Percentiles rank a stretch among this genome's conserved stretches.
Conservation (phyloP, 2,888 invertebrate genomes). For the Dasypolia templi region DNA sequence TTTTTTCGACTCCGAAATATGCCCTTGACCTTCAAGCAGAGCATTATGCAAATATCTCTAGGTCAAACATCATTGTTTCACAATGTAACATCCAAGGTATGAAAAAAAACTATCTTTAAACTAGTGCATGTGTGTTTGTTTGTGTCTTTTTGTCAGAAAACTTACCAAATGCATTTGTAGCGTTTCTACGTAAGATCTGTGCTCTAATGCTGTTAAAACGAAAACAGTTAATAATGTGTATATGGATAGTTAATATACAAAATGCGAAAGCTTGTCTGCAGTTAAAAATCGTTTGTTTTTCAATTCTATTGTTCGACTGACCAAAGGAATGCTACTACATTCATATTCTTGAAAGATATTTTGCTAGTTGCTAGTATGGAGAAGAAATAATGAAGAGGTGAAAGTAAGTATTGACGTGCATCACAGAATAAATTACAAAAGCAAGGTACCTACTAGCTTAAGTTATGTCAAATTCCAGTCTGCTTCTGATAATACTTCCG, state of each 20-base stretch:
- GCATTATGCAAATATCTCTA: conserved; percentile 43
- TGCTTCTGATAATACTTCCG: neutral
- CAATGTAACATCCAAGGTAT: conserved; percentile 14
- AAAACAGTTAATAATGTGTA: neutral
- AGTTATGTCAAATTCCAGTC: neutral
- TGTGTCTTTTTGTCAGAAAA: neutral
- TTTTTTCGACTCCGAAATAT: conserved; percentile 21
- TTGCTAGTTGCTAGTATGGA: neutral
- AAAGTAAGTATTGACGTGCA: neutral
- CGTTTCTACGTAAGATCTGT: neutral
- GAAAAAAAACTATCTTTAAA: neutral
- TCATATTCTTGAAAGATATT: neutral
- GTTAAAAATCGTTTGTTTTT: neutral
- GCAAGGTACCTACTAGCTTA: neutral
- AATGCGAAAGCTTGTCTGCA: neutral
- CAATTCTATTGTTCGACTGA: neutral
- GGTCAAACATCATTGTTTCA: conserved; percentile 32
- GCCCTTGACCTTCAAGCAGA: conserved; percentile 40
- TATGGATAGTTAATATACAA: neutral
- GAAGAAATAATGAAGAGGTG: neutral
- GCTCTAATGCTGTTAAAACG: no score
- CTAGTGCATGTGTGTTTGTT: neutral
- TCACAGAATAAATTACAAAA: conserved; percentile 2
- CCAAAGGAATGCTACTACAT: neutral
- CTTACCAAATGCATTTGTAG: neutral